Conservation (phyloP, 2,797 vertebrate genomes). For the Alosa sapidissima region DNA sequence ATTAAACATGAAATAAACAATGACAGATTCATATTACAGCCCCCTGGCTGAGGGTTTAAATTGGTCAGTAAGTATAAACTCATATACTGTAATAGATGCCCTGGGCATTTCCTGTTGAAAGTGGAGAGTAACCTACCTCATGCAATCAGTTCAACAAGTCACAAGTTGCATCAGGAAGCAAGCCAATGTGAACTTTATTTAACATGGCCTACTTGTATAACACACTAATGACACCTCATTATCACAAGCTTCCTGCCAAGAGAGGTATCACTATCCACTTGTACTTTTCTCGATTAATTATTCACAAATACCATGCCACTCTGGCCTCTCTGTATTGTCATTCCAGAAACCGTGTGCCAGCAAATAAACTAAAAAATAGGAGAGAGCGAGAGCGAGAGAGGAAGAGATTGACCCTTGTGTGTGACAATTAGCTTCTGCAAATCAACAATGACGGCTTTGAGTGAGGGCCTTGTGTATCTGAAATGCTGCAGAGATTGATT, state of each 20-base stretch:
- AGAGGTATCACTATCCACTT: not conserved
- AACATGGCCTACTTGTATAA: not conserved
- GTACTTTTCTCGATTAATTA: not conserved
- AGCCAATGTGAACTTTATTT: not conserved
- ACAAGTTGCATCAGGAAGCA: not conserved
- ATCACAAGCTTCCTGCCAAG: not conserved
- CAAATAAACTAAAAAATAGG: not conserved
- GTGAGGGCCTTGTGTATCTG: not conserved
- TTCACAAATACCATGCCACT: not conserved
- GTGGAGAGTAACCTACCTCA: not conserved
- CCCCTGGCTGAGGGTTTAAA: not conserved
- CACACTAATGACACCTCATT: not conserved
- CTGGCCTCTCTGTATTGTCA: not conserved
- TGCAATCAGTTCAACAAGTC: not conserved
- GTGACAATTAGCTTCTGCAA: not conserved
- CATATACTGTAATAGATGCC: not conserved
- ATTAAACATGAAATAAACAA: too few relatives aligned
- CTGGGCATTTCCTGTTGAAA: not conserved
- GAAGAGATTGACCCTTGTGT: not conserved
- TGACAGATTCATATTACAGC: not conserved
- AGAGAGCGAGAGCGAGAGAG: too few relatives aligned
- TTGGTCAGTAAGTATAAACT: not conserved
- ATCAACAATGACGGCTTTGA: conserved; percentile 26
- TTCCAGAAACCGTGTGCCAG: not conserved
- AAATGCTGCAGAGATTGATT: conserved; percentile 26